A percentile compares a stretch with the other conserved stretches of the same genome.
Conservation (phyloP, 2,888 invertebrate species). For the Suillia variegata region DNA sequence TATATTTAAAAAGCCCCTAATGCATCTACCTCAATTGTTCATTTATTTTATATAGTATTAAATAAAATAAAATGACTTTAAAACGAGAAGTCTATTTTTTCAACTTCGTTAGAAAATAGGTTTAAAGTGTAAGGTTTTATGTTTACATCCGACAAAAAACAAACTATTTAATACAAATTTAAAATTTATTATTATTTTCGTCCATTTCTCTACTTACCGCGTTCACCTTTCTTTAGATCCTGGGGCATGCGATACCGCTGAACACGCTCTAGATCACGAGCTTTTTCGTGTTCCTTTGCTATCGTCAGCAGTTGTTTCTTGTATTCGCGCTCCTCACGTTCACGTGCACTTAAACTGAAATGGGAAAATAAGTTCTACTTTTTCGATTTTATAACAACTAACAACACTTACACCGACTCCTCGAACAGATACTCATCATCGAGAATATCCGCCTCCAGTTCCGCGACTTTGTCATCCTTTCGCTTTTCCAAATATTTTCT, state of each 20-base stretch:
- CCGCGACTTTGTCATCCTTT: conserved; percentile 93
- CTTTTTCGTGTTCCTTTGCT: conserved; percentile 95
- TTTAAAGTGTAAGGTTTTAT: not conserved
- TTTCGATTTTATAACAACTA: too few relatives aligned
- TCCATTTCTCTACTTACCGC: conserved; percentile 58
- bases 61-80: not conserved
- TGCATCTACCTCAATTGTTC: too few relatives aligned
- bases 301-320: conserved; percentile 88
- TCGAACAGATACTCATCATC: conserved; percentile 97
- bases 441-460: conserved; percentile 90
- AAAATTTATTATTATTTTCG: conserved; percentile 2
- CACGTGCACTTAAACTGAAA: conserved; percentile 81
- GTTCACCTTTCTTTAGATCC: conserved; percentile 77
- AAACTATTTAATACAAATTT: not conserved
- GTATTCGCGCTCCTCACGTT: conserved; percentile 82
- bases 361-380: conserved; percentile 4
- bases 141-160: not conserved
- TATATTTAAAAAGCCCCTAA: too few relatives aligned
- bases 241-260: conserved; percentile 95
- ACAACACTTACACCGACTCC: conserved; percentile 75
- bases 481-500: conserved; percentile 94
- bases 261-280: conserved; percentile 88
- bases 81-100: not conserved
- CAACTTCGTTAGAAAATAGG: not conserved
- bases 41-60: too few relatives aligned